Conservation (phyloP, 2,888 invertebrate genomes). For the Xestia xanthographa region DNA sequence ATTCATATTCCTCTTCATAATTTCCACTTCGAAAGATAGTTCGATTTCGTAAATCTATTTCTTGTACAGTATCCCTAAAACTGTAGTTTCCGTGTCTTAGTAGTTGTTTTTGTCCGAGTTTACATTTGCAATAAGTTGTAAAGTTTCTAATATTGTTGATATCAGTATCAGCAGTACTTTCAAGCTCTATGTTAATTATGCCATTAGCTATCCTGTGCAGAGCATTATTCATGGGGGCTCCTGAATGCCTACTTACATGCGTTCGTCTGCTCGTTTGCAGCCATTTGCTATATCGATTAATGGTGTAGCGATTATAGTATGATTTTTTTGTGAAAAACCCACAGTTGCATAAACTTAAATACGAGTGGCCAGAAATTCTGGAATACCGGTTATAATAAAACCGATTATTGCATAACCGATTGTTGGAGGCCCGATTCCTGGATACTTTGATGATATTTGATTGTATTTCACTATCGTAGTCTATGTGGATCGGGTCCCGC, state of each 20-base stretch:
- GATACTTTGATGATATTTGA: conserved; percentile 31
- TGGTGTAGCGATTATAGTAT: conserved; percentile 27
- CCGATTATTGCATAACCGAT: conserved; percentile 25
- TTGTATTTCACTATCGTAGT: conserved; percentile 39
- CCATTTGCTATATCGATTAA: not conserved
- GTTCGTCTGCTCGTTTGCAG: not conserved
- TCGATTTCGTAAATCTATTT: conserved; percentile 17
- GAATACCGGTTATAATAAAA: conserved; percentile 32
- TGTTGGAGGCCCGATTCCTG: conserved; percentile 34
- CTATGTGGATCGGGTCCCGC: conserved; percentile 36
- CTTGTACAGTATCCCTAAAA: conserved; percentile 19
- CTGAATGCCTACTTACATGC: not conserved
- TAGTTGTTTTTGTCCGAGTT: conserved; percentile 77
- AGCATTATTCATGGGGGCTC: conserved; percentile 22
- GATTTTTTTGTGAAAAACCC: not conserved
- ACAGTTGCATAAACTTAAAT: conserved; percentile 11
- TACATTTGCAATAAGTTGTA: conserved; percentile 68
- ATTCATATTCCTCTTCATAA: conserved; percentile 4
- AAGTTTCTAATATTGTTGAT: conserved; percentile 25
- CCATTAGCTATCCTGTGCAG: conserved; percentile 18
- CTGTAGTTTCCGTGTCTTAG: conserved; percentile 51
- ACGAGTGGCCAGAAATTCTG: not conserved
- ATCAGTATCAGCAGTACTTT: conserved; percentile 17
- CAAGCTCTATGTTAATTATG: conserved; percentile 24
- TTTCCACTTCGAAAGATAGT: not conserved